Percentiles rank a stretch among this genome's conserved stretches.
Conservation (phyloP, 2,797 vertebrate genomes). For the Phrynocephalus vlangalii region DNA sequence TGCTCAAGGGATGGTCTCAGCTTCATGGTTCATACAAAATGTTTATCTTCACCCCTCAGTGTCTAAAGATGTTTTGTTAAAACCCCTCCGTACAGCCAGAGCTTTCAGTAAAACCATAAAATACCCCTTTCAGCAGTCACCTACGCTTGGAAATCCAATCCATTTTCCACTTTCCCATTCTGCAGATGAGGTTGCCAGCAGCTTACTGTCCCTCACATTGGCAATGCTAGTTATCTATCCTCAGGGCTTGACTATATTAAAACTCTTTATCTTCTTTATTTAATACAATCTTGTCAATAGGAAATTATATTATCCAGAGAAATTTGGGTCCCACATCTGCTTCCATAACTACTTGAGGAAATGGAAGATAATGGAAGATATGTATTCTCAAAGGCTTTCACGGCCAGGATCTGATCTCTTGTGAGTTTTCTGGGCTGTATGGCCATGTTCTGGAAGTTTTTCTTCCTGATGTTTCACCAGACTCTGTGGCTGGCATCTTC, state of each 20-base stretch:
- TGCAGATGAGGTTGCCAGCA: background rate
- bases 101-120: slow-evolving; percentile 1
- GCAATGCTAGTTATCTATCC: background rate
- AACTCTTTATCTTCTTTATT: background rate
- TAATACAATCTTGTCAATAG: too few relatives aligned
- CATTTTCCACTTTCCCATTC: background rate
- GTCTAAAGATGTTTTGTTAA: background rate
- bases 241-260: background rate
- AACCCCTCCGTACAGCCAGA: background rate
- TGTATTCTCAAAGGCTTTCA: too few relatives aligned
- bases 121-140: background rate
- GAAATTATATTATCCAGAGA: background rate
- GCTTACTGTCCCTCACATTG: too few relatives aligned
- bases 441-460: too few relatives aligned
- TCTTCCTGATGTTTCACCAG: too few relatives aligned
- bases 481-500: too few relatives aligned
- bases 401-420: too few relatives aligned
- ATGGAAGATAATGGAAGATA: too few relatives aligned
- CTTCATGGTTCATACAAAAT: background rate
- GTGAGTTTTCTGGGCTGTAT: too few relatives aligned
- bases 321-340: background rate
- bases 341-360: background rate
- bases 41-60: background rate
- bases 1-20: background rate
- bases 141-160: background rate